These are phyloP conservation scores for Chymomyza fuscimana DNA, from an alignment of 2,888 invertebrate genomes.

Conservation along the genomic window DNA sequence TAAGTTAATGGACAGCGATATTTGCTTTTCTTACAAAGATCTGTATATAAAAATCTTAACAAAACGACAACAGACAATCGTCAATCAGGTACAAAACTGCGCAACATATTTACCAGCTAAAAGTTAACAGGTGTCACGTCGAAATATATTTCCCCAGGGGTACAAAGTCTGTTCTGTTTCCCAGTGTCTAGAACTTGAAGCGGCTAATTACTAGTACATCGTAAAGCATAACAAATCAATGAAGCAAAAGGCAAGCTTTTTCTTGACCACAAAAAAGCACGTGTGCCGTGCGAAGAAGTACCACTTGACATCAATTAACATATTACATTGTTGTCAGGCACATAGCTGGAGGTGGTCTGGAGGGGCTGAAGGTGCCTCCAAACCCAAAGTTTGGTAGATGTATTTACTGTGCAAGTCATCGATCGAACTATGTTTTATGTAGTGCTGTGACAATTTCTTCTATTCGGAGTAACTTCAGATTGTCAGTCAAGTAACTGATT, in stretches of 20 bases:
- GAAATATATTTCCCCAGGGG: not conserved
- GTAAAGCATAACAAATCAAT: not conserved
- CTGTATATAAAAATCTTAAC: not conserved
- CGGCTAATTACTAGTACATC: no score
- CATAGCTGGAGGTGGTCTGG: no score
- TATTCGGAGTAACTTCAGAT: no score
- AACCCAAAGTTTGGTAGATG: no score
- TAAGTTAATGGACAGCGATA: conserved; percentile 39
- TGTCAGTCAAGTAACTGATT: no score
- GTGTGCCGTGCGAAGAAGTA: not conserved
- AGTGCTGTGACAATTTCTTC: no score
- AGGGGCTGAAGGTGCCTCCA: no score
- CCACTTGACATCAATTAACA: conserved; percentile 1
- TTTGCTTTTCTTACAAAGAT: not conserved
- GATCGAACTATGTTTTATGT: no score
- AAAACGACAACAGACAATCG: not conserved
- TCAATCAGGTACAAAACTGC: not conserved
- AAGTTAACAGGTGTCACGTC: not conserved
- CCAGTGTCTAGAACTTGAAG: not conserved
- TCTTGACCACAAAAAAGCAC: not conserved
- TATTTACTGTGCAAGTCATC: no score
- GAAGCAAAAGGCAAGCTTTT: not conserved
- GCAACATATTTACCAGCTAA: not conserved
- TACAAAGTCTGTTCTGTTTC: not conserved
- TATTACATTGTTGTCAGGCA: not conserved